Percentiles rank a stretch among this genome's conserved stretches.
Conservation (phyloP, 64 coral and sea anemone genomes). For the Stichodactyla mertensii region DNA sequence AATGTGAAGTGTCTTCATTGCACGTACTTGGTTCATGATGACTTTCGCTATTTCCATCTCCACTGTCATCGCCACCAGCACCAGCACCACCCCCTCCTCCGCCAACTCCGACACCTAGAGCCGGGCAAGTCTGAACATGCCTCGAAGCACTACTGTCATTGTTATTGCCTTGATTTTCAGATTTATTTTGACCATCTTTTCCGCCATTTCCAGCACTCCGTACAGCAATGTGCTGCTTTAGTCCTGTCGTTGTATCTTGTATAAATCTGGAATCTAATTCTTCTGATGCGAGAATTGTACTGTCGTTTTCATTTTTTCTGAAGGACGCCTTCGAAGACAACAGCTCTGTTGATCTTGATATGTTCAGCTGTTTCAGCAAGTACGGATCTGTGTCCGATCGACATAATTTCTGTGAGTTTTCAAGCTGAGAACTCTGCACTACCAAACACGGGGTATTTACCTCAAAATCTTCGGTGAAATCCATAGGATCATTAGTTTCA, state of each 20-base stretch:
- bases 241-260: background rate
- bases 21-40: conserved; percentile 19
- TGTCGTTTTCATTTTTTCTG: background rate
- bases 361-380: background rate
- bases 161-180: background rate
- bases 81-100: conserved; percentile 26
- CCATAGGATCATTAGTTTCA: conserved; percentile 40
- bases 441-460: conserved; percentile 70
- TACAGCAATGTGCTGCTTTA: background rate
- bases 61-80: background rate
- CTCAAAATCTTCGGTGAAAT: conserved; percentile 73
- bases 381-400: conserved; percentile 25
- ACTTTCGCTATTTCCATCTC: background rate
- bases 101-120: conserved; percentile 14
- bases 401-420: background rate
- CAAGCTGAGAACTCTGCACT: conserved; percentile 63
- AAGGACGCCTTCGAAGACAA: background rate
- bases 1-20: conserved; percentile 36
- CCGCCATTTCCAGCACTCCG: background rate
- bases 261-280: background rate
- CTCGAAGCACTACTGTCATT: background rate
- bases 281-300: background rate
- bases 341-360: background rate
- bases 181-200: background rate
- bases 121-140: background rate